A percentile compares a stretch with the other conserved stretches of the same genome.
phyloP scores from a whole-genome alignment of 2,797 vertebrate species.

The Capromys pilorides region DNA sequence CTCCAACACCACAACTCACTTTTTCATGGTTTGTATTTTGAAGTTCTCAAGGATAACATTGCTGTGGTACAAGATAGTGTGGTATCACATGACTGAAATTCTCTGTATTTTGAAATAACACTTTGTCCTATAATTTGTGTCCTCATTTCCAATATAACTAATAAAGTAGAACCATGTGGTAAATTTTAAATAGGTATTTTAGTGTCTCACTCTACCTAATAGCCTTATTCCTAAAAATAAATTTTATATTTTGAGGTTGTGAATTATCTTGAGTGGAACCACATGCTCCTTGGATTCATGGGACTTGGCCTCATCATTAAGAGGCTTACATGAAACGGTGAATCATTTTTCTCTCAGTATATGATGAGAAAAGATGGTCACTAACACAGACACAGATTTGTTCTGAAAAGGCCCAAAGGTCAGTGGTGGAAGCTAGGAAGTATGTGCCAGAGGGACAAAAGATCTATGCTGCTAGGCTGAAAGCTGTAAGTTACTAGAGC shows the following conservation, averaged over 20 bases:
- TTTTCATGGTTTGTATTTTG: not conserved
- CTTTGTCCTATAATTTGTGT: not conserved
- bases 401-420: no score
- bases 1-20: fast-evolving
- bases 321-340: not conserved
- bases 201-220: not conserved
- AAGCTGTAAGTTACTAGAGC: no score
- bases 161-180: not conserved
- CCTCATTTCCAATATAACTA: not conserved
- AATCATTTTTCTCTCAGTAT: not conserved
- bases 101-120: not conserved
- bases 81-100: not conserved
- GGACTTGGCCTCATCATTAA: not conserved
- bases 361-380: not conserved
- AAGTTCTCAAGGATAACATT: not conserved
- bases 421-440: no score
- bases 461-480: no score
- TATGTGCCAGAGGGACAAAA: no score
- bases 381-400: not conserved
- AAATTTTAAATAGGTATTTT: not conserved
- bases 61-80: not conserved
- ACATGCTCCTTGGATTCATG: not conserved
- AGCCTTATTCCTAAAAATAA: not conserved
- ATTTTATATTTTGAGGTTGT: not conserved
- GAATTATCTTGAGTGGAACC: not conserved